Base-by-base conservation (phyloP, 2,888 invertebrate genomes). In the Hirtodrosophila alboralis region DNA sequence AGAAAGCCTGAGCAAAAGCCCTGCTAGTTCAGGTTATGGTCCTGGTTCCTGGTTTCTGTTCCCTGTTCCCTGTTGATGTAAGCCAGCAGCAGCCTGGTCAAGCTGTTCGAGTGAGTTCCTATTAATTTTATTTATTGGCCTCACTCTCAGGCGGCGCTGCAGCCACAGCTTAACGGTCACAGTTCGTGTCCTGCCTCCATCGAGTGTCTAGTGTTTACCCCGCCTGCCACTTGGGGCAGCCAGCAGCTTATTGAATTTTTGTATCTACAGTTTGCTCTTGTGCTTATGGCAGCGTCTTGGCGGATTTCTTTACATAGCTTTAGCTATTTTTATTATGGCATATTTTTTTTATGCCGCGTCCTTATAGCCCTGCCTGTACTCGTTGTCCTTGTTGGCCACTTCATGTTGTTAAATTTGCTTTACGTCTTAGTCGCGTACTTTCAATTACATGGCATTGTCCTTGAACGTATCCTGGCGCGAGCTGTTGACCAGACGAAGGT, bases 41-140 rank as follows among this genome's bases (percentile, higher is more conserved):
- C 3, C 38, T 27, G 26, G 8, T 23, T n/a, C n/a, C n/a, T n/a
- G n/a, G n/a, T n/a, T n/a, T 21, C 5, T 4, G 18, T 21, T 21
- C 3, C 18, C 10, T n/a, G 10, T 27, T 38, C 37, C 36, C 48
- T 33, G 43, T 7, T 37, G 70, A 36, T 41, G 31, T 33, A 3
- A 18, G 8, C 14, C 43, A 23, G 28, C 52, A 10, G 1, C 40
- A 27, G 47, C 26, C 43, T 45, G 84, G 69, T 72, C 80, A 68
- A 76, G 73, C 61, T 79, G 73, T 76, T 83, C 83, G 59, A 78
- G 76, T 75, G 76, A 61, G 64, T 72, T 84, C 51, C 77, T 77
- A 85, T 86, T 80, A 84, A 80, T 80, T 85, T 80, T 80, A 86
- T 80, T 80, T 80, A 80, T 80, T 80, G 79, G 86, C 80, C 86